A percentile compares a stretch with the other conserved stretches of the same genome.
phyloP scores from a whole-genome alignment of 2,888 invertebrate species.

The Serripes groenlandicus region DNA sequence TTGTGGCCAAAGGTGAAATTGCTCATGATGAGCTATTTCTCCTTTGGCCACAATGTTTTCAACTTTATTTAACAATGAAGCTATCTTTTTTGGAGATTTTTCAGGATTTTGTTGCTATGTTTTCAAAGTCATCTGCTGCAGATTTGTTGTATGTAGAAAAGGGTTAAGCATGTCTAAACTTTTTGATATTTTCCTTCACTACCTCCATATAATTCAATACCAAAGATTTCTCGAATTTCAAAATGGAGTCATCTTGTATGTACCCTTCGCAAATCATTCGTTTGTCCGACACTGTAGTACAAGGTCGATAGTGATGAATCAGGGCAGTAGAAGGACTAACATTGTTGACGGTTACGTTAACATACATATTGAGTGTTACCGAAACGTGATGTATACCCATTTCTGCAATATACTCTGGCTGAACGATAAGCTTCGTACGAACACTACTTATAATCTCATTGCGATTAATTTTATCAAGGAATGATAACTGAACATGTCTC shows the following conservation, averaged over 20 bases:
- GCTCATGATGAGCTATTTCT: too few species aligned
- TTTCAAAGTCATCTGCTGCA: too few species aligned
- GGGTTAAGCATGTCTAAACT: too few species aligned
- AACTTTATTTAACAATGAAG: too few species aligned
- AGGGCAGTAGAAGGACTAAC: slow-evolving; percentile 68
- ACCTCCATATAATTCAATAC: slow-evolving; percentile 58
- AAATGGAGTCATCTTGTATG: slow-evolving; percentile 66
- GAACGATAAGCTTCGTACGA: slow-evolving; percentile 77
- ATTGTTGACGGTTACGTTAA: slow-evolving; percentile 18
- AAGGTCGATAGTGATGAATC: slow-evolving; percentile 78
- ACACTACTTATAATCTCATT: slow-evolving; percentile 66
- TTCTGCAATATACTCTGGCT: slow-evolving; percentile 75
- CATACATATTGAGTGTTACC: slow-evolving; percentile 14
- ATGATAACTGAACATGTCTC: slow-evolving; percentile 61
- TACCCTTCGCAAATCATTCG: slow-evolving; percentile 69
- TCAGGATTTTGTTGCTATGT: too few species aligned
- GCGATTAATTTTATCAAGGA: slow-evolving; percentile 74
- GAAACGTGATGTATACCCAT: slow-evolving; percentile 82
- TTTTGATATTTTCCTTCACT: slow-evolving; percentile 57
- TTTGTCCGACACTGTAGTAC: slow-evolving; percentile 72
- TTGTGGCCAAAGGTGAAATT: too few species aligned
- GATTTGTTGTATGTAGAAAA: too few species aligned
- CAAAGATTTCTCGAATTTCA: slow-evolving; percentile 62
- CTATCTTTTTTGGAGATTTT: too few species aligned
- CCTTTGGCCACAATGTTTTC: too few species aligned